These are phyloP conservation scores for Hoplostethus atlanticus DNA, from an alignment of 2,797 vertebrate species.

Conservation along the genomic window DNA sequence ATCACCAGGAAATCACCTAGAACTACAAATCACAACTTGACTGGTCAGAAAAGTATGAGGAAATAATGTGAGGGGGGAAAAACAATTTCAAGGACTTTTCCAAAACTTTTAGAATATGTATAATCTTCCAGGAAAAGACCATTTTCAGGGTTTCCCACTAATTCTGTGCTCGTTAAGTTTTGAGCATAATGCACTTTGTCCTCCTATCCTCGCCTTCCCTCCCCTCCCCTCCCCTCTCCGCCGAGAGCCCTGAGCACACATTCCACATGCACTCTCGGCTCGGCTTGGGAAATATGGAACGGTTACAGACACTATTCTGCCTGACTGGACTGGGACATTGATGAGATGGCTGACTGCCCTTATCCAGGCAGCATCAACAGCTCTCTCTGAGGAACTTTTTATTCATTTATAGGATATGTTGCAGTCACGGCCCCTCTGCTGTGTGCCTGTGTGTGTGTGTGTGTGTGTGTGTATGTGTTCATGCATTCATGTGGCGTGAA, in stretches of 20 bases:
- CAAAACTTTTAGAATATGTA: neutral
- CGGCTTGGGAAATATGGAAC: constrained; percentile 56
- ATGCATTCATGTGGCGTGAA: constrained; percentile 13
- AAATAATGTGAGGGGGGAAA: too few species aligned
- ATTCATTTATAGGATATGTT: constrained; percentile 44
- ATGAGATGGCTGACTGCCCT: constrained; percentile 65
- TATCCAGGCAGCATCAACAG: constrained; percentile 46
- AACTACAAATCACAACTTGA: too few species aligned
- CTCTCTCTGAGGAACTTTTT: constrained; percentile 32
- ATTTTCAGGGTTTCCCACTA: constrained; percentile 2
- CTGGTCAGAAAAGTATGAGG: too few species aligned
- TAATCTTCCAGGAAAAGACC: neutral
- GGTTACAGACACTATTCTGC: constrained; percentile 69
- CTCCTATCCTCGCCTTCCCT: constrained; percentile 30
- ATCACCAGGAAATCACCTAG: too few species aligned
- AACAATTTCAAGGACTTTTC: neutral
- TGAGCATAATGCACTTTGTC: constrained; percentile 40
- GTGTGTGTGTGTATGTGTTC: constrained; percentile 5
- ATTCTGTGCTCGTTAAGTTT: constrained; percentile 13
- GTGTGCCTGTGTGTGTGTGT: constrained; percentile 13
- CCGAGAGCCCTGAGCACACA: constrained; percentile 54
- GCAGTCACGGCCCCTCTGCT: neutral
- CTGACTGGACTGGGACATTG: constrained; percentile 67
- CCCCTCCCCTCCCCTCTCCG: constrained; percentile 27
- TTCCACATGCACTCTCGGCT: constrained; percentile 66